Evolutionary conservation across 1,140 invertebrate genomes (phyloP).

Genomic region (Monochamus saltuarius): DNA sequence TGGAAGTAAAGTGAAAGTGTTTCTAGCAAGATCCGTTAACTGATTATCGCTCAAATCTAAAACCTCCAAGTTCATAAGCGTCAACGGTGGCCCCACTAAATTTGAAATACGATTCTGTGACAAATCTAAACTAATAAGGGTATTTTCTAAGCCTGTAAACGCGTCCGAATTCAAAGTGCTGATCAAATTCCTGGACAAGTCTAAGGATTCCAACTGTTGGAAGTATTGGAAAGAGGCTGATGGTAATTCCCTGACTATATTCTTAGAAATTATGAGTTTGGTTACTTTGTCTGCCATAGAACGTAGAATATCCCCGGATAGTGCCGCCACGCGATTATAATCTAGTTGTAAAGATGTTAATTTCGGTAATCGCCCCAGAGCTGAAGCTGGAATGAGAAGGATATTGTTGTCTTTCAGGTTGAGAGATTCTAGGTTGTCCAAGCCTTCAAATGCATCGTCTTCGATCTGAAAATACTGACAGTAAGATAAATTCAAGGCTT

Average conservation of each 20-base stretch:
- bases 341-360: constrained; percentile 75
- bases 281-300: constrained; percentile 64
- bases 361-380: constrained; percentile 71
- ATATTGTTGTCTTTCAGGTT: constrained; percentile 88
- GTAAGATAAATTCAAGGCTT: background rate
- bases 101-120: constrained; percentile 74
- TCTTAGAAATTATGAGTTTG: constrained; percentile 72
- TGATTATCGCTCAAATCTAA: constrained; percentile 80
- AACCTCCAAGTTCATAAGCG: constrained; percentile 64
- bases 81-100: constrained; percentile 64
- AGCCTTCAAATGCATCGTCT: constrained; percentile 80
- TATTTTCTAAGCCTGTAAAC: constrained; percentile 73
- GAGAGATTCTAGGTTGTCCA: constrained; percentile 73
- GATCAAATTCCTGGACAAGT: constrained; percentile 77
- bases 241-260: constrained; percentile 84
- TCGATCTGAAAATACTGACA: constrained; percentile 66
- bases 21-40: constrained; percentile 66
- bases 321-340: constrained; percentile 83
- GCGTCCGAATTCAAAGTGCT: constrained; percentile 69
- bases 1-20: constrained; percentile 68
- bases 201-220: constrained; percentile 70
- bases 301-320: constrained; percentile 75
- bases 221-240: constrained; percentile 76
- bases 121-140: constrained; percentile 70
- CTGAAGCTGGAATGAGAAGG: constrained; percentile 76